Conservation (phyloP, 2,888 invertebrate genomes). For the Axea sp. region DNA sequence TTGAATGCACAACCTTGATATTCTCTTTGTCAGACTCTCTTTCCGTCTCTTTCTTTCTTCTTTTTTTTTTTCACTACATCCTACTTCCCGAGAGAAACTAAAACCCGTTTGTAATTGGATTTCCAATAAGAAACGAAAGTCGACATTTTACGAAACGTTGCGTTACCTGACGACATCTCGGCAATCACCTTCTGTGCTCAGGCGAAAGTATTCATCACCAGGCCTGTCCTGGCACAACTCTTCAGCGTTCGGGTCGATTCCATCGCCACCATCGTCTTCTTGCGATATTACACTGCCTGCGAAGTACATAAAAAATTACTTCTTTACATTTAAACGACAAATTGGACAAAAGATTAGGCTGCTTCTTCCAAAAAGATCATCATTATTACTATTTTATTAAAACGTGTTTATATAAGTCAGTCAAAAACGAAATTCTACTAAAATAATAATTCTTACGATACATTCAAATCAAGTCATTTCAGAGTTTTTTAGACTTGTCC, state of each 20-base stretch:
- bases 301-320: too few species aligned
- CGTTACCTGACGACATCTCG: constrained; percentile 94
- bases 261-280: constrained; percentile 83
- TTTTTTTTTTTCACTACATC: constrained; percentile 49
- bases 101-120: constrained; percentile 65
- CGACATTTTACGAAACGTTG: constrained; percentile 52
- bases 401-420: too few species aligned
- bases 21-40: constrained; percentile 13
- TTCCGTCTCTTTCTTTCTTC: constrained; percentile 22
- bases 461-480: too few species aligned
- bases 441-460: too few species aligned
- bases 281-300: constrained; percentile 82
- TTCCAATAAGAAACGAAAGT: constrained; percentile 66
- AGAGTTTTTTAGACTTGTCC: too few species aligned
- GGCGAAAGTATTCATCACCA: constrained; percentile 94
- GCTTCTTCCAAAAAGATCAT: too few species aligned
- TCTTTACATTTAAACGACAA: too few species aligned
- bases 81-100: constrained; percentile 64
- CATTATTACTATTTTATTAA: too few species aligned
- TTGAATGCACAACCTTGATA: constrained; percentile 46
- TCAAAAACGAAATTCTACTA: too few species aligned
- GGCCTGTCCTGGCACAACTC: constrained; percentile 93
- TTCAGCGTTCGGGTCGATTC: constrained; percentile 85
- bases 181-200: constrained; percentile 91
- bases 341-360: too few species aligned